phyloP scores from a whole-genome alignment of 2,797 vertebrate genomes.

The Cynodonichthys magdalenae region DNA sequence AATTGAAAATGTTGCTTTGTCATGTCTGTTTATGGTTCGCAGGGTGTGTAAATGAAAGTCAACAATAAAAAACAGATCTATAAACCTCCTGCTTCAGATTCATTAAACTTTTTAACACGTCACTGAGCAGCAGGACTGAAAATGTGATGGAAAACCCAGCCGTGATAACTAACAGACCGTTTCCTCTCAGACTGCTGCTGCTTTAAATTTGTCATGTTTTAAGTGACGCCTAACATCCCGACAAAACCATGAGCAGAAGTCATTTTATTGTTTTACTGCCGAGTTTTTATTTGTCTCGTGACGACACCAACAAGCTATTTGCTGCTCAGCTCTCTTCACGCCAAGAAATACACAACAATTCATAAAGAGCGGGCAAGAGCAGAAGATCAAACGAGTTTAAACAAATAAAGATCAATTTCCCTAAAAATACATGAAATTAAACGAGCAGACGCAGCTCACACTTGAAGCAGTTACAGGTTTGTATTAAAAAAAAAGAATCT shows the following conservation, averaged over 20 bases:
- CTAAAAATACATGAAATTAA: conserved; percentile 58
- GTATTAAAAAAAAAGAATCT: conserved; percentile 51
- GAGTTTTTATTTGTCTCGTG: conserved; percentile 72
- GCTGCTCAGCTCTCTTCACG: conserved; percentile 53
- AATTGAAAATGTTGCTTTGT: background rate
- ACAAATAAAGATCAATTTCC: conserved; percentile 64
- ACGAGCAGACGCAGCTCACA: conserved; percentile 55
- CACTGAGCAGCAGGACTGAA: too few relatives aligned
- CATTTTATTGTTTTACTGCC: conserved; percentile 64
- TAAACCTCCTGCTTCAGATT: too few relatives aligned
- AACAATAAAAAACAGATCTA: too few relatives aligned
- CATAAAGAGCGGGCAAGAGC: conserved; percentile 28
- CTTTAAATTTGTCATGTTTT: conserved; percentile 1
- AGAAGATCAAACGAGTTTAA: conserved; percentile 25
- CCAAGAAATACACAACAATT: conserved; percentile 76
- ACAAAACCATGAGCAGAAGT: conserved; percentile 59
- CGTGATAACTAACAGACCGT: too few relatives aligned
- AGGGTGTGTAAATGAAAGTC: background rate
- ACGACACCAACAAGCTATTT: conserved; percentile 70
- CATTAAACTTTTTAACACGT: too few relatives aligned
- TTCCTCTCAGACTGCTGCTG: conserved; percentile 2
- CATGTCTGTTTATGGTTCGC: background rate
- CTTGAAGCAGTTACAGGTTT: conserved; percentile 58
- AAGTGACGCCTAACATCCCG: conserved; percentile 24
- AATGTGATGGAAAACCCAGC: too few relatives aligned